These are phyloP conservation scores for Thinocorus orbignyianus DNA, from an alignment of 2,113 vertebrate genomes.

Conservation along the genomic window DNA sequence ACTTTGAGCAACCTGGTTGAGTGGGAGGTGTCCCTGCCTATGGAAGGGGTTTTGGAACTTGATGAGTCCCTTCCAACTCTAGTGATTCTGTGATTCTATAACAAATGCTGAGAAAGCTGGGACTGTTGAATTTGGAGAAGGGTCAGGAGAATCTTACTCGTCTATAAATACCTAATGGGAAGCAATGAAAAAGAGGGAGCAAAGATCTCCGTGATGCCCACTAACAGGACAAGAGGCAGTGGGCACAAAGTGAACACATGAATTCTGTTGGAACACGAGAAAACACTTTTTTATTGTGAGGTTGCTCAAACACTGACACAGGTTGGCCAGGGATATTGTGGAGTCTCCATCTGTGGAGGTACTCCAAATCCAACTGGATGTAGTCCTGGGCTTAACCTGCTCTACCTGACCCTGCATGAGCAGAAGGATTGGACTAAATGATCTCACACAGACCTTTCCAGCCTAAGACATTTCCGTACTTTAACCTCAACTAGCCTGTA, in stretches of 20 bases:
- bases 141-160: background rate
- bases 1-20: too few species aligned
- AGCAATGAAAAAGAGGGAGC: background rate
- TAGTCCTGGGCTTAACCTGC: background rate
- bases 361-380: background rate
- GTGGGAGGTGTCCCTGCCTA: too few species aligned
- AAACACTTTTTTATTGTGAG: background rate
- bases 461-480: background rate
- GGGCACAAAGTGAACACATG: background rate
- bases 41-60: too few species aligned
- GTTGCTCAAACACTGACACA: background rate
- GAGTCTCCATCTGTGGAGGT: background rate
- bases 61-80: too few species aligned
- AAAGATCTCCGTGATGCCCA: fast-evolving
- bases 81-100: too few species aligned
- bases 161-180: background rate
- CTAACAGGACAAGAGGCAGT: background rate
- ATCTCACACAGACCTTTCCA: background rate
- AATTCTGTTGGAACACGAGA: background rate
- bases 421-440: background rate
- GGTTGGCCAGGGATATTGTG: background rate
- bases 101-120: background rate
- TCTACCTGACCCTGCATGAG: background rate
- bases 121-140: background rate
- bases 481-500: background rate